Evolutionary conservation across 2,113 vertebrate species (phyloP), one percentile per base, ranked within the genome.

Genomic region (Ardeotis arabs): DNA sequence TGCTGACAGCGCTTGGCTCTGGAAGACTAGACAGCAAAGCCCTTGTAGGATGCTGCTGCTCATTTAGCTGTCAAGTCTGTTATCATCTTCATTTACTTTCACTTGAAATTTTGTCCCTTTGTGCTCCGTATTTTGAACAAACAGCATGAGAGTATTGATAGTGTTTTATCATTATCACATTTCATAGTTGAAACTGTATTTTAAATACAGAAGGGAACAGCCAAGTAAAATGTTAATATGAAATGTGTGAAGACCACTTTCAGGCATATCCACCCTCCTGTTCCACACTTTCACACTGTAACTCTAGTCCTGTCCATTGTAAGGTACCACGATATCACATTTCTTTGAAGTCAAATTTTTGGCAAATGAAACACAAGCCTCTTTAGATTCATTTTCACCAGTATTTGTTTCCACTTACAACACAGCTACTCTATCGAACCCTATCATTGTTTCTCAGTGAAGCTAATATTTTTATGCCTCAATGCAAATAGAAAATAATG

Each of bases 341-440:
- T 96, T 89, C 29, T 4, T 45, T 58, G 27, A 78, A 82, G 49
- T 29, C 10, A 1, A 76, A 88, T 52, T 33, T 92, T 72, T 84
- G 90, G 84, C 87, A 94, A 93, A 72, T 47, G 74, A 94, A 95
- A 85, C 66, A 73, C 63, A 66, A 82, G 16, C n/a, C 70, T 67
- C 62, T 89, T 87, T 55, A 92, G 92, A 84, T 92, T 59, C 19
- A 14, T 96, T 96, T 95, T 83, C 87, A 70, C 28, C 59, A 79
- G 37, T 79, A 62, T 70, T 95, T 66, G 55, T 92, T 95, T 91
- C 58, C 37, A 92, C 14, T 83, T 91, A 67, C 18, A 78, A 58
- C 66, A 76, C n/a, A 67, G 58, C 73, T 91, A 58, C 53, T 84
- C 58, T 72, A 17, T 37, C 15, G 21, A 90, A 68, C 44, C 50